These are phyloP conservation scores for Diplodus puntazzo DNA, from an alignment of 2,797 vertebrate genomes.

Conservation along the genomic window DNA sequence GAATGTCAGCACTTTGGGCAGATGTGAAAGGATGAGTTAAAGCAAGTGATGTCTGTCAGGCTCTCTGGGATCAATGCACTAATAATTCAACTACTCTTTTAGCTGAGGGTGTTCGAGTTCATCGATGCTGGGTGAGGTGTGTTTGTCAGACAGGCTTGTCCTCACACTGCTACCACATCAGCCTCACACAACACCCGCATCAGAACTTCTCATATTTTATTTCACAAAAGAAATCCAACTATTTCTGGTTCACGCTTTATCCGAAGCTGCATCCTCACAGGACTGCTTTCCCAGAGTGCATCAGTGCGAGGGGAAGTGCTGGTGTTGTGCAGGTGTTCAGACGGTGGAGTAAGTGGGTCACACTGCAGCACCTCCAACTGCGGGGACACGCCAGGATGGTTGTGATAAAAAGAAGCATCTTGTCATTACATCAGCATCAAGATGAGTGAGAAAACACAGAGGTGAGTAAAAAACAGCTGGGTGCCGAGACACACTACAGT, in stretches of 20 bases:
- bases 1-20: conserved; percentile 2
- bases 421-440: background rate
- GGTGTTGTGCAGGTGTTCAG: conserved; percentile 66
- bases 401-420: background rate
- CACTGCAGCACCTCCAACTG: conserved; percentile 28
- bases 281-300: conserved; percentile 40
- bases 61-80: conserved; percentile 14
- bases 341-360: conserved; percentile 67
- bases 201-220: background rate
- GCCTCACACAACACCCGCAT: background rate
- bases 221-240: background rate
- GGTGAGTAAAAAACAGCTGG: too few species aligned
- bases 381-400: background rate
- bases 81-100: conserved; percentile 8
- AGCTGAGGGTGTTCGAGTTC: background rate
- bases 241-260: background rate
- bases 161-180: background rate
- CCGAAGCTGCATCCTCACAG: background rate
- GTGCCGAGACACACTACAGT: too few species aligned
- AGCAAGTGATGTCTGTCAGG: background rate
- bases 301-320: conserved; percentile 19
- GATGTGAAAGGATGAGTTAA: conserved; percentile 14
- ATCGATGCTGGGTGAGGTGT: background rate
- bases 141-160: background rate
- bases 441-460: too few species aligned